Percentiles rank a stretch among this genome's conserved stretches.
phyloP scores from a whole-genome alignment of 2,797 vertebrate genomes.

The Coracias cyanogaster region DNA sequence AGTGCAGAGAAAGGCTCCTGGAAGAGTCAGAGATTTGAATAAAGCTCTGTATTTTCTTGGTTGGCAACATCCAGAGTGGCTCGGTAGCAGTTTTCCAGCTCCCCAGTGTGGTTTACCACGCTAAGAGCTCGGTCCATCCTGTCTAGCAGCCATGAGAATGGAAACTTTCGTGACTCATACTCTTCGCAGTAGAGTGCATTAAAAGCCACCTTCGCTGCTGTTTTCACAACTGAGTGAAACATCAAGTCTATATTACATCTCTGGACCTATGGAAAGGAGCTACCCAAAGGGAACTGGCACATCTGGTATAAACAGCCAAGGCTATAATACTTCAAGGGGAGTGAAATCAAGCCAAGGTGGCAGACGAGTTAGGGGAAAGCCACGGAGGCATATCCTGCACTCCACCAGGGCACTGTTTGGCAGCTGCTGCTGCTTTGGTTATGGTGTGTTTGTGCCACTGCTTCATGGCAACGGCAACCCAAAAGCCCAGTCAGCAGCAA shows the following conservation, averaged over 20 bases:
- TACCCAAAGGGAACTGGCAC: background rate
- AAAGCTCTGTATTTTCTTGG: slow-evolving; percentile 40
- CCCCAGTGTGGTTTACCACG: slow-evolving; percentile 65
- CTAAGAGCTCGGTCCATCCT: slow-evolving; percentile 19
- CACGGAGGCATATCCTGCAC: background rate
- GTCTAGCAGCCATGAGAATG: slow-evolving; percentile 50
- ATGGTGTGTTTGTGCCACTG: slow-evolving; percentile 46
- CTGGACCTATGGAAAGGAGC: background rate
- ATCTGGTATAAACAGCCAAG: background rate
- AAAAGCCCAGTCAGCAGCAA: background rate
- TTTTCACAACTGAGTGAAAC: background rate
- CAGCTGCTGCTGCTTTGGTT: background rate
- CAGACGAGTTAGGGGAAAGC: background rate
- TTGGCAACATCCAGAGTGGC: slow-evolving; percentile 4
- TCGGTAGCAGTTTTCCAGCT: slow-evolving; percentile 34
- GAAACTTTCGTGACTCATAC: slow-evolving; percentile 69
- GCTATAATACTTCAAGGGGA: background rate
- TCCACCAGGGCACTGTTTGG: background rate
- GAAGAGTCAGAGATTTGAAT: slow-evolving; percentile 46
- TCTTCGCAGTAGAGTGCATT: background rate
- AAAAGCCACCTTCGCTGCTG: slow-evolving; percentile 33
- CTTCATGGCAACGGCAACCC: slow-evolving; percentile 44
- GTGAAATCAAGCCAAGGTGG: background rate
- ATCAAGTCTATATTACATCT: background rate
- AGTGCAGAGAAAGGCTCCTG: slow-evolving; percentile 48